Evolutionary conservation across 2,888 invertebrate genomes (phyloP).

Genomic region (Pammene fasciana): DNA sequence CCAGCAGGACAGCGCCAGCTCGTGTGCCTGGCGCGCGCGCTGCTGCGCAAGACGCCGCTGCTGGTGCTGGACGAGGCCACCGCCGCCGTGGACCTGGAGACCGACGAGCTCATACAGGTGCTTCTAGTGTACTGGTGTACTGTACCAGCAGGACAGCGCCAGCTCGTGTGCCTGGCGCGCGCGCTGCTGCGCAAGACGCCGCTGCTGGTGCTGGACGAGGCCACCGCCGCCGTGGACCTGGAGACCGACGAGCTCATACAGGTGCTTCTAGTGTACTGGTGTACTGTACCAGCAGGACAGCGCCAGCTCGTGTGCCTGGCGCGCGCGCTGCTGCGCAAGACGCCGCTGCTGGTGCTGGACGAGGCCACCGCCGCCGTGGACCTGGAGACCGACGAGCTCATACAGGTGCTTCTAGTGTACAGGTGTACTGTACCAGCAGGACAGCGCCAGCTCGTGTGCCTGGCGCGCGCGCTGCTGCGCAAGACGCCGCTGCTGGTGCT

Average conservation of each 20-base stretch:
- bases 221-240: constrained; percentile 91
- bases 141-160: constrained; percentile 74
- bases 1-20: background rate
- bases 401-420: constrained; percentile 82
- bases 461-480: too few species aligned
- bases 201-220: constrained; percentile 80
- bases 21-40: too few species aligned
- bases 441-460: too few species aligned
- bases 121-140: constrained; percentile 54
- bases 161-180: constrained; percentile 88
- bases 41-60: constrained; percentile 6
- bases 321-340: too few species aligned
- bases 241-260: constrained; percentile 89
- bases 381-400: constrained; percentile 87
- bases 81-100: constrained; percentile 92
- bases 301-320: constrained; percentile 10
- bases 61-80: constrained; percentile 85
- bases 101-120: constrained; percentile 87
- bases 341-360: constrained; percentile 61
- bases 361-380: constrained; percentile 93
- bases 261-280: constrained; percentile 56
- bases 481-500: constrained; percentile 11
- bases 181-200: too few species aligned
- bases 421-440: too few species aligned
- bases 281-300: background rate